phyloP scores from a whole-genome alignment of 2,797 vertebrate genomes.

The Sebastes diploproa region DNA sequence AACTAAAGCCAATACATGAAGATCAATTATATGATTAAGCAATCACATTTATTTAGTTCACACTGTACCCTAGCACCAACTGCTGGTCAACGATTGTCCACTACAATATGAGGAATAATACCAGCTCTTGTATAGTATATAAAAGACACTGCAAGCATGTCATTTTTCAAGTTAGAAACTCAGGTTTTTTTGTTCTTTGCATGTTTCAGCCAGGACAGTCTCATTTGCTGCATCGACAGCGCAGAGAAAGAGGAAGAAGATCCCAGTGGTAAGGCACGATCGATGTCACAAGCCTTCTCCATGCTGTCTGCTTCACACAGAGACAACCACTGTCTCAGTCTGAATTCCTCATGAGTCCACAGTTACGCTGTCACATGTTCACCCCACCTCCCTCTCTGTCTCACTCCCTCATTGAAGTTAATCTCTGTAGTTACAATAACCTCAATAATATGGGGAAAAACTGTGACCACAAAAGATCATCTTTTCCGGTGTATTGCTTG shows the following conservation, averaged over 20 bases:
- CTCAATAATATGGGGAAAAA: slow-evolving; percentile 48
- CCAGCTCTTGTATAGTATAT: not conserved
- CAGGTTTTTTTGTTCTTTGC: not conserved
- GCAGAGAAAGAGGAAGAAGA: slow-evolving; percentile 35
- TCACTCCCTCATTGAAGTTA: slow-evolving; percentile 35
- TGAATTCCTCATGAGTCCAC: slow-evolving; percentile 63
- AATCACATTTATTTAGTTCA: not conserved
- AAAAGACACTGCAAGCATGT: not conserved
- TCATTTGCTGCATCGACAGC: slow-evolving; percentile 11
- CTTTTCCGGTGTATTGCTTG: slow-evolving; percentile 51
- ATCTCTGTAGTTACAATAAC: slow-evolving; percentile 51
- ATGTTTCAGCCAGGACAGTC: not conserved
- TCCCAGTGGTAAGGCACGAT: slow-evolving; percentile 47
- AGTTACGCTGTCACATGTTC: slow-evolving; percentile 73
- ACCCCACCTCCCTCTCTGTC: not conserved
- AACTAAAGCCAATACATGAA: no score
- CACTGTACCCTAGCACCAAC: not conserved
- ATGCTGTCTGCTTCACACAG: slow-evolving; percentile 63
- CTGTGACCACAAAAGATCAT: slow-evolving; percentile 53
- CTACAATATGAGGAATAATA: not conserved
- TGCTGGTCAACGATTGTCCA: not conserved
- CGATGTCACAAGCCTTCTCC: slow-evolving; percentile 68
- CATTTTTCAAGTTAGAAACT: not conserved
- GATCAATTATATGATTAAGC: not conserved
- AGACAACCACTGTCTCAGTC: slow-evolving; percentile 63